phyloP scores from a whole-genome alignment of 2,797 vertebrate genomes.

The Danio albolineatus region DNA sequence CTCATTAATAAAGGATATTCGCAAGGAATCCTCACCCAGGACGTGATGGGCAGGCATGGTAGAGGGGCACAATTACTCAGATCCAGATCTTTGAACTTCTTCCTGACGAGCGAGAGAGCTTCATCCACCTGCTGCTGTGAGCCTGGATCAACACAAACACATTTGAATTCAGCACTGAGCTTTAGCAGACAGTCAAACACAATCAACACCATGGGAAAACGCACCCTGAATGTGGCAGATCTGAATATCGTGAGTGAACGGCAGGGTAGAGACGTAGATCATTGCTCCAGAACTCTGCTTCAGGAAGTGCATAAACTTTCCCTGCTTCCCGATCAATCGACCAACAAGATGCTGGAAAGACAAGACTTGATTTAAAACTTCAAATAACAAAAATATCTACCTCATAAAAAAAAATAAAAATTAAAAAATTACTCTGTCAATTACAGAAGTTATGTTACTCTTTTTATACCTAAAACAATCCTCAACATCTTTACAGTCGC shows the following conservation, averaged over 20 bases:
- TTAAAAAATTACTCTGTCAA: neutral
- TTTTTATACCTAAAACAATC: neutral
- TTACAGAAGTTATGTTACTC: neutral
- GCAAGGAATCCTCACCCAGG: constrained; percentile 79
- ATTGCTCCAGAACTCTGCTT: constrained; percentile 87
- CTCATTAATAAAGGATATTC: neutral
- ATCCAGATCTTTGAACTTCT: constrained; percentile 88
- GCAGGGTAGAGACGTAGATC: constrained; percentile 85
- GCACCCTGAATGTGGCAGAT: constrained; percentile 89
- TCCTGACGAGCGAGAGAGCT: constrained; percentile 82
- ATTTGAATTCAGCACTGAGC: neutral
- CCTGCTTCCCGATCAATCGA: constrained; percentile 86
- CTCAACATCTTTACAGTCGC: neutral
- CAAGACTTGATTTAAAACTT: constrained; percentile 10
- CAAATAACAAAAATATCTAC: neutral
- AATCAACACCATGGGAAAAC: constrained; percentile 42
- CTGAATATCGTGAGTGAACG: constrained; percentile 84
- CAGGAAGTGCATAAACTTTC: constrained; percentile 82
- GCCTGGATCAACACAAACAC: constrained; percentile 68
- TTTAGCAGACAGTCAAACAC: neutral
- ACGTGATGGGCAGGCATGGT: constrained; percentile 81
- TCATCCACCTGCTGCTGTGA: constrained; percentile 83
- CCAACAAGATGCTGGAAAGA: constrained; percentile 82
- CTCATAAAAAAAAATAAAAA: neutral
- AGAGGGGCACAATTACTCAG: constrained; percentile 79